A percentile compares a stretch with the other conserved stretches of the same genome.
These are phyloP conservation scores for Aphidoletes aphidimyza DNA, from an alignment of 2,888 invertebrate genomes.

Conservation along the genomic window DNA sequence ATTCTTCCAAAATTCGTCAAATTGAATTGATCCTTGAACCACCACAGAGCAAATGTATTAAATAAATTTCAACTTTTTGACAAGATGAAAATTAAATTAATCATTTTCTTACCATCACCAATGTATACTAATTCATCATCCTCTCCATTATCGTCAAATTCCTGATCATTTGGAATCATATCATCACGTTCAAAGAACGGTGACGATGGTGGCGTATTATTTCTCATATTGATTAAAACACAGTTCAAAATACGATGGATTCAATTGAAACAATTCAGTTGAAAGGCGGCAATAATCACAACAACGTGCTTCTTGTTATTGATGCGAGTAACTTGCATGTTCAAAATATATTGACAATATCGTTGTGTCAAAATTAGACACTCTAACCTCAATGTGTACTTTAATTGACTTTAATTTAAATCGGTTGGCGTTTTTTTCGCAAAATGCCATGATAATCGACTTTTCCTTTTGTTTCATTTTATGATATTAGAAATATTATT, in stretches of 20 bases:
- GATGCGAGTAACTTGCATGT: neutral
- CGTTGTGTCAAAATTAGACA: neutral
- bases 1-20: too few species aligned
- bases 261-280: neutral
- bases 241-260: neutral
- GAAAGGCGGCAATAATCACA: neutral
- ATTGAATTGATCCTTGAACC: too few species aligned
- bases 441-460: too few species aligned
- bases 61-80: too few species aligned
- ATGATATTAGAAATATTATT: too few species aligned
- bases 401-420: neutral
- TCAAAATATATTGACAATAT: neutral
- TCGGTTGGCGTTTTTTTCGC: neutral
- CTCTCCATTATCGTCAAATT: conserved; percentile 57
- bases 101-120: conserved; percentile 64
- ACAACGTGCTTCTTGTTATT: conserved; percentile 42
- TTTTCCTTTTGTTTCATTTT: too few species aligned
- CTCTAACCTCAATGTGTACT: conserved; percentile 27
- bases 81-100: conserved; percentile 56
- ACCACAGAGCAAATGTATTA: too few species aligned
- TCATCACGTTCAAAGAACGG: conserved; percentile 59
- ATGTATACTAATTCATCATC: conserved; percentile 62
- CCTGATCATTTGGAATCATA: neutral
- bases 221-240: conserved; percentile 60
- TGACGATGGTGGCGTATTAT: conserved; percentile 65